Evolutionary conservation across 2,888 invertebrate genomes (phyloP).

Genomic region (Callinectes sapidus): DNA sequence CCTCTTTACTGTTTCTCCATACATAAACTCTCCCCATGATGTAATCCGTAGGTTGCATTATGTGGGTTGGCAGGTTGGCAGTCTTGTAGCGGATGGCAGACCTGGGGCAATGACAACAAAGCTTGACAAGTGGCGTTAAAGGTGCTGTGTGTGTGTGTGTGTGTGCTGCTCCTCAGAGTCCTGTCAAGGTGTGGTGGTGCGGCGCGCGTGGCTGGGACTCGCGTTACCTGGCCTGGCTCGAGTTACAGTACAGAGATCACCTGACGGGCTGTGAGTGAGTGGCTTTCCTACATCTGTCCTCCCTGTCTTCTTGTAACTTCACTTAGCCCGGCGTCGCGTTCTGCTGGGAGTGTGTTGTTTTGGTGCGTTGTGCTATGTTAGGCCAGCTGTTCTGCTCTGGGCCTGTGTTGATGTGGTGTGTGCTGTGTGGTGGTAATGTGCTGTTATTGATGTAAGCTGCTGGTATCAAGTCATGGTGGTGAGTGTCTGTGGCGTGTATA

Average conservation of each 20-base stretch:
- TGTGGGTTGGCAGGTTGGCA: neutral
- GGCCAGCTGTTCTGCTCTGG: neutral
- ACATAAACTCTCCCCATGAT: too few relatives aligned
- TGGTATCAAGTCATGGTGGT: neutral
- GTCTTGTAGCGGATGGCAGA: neutral
- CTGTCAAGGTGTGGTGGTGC: neutral
- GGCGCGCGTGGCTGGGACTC: neutral
- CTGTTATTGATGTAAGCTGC: neutral
- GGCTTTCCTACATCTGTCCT: neutral
- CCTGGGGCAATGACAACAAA: slow-evolving; percentile 29
- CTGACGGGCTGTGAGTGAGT: neutral
- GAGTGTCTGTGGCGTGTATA: neutral
- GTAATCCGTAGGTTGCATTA: too few relatives aligned
- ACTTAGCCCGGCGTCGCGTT: neutral
- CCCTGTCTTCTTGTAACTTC: neutral
- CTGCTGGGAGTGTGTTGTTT: neutral
- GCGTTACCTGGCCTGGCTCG: slow-evolving; percentile 5
- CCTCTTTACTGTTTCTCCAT: too few relatives aligned
- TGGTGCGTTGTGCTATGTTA: neutral
- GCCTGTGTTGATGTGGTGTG: neutral
- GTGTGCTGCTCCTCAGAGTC: neutral
- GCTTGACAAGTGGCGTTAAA: slow-evolving; percentile 15
- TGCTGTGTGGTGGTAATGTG: too few relatives aligned
- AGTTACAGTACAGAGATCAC: slow-evolving; percentile 14
- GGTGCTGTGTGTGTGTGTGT: slow-evolving; percentile 1